These are phyloP conservation scores for Anguilla marmorata DNA, from an alignment of 2,797 vertebrate species.

Conservation along the genomic window DNA sequence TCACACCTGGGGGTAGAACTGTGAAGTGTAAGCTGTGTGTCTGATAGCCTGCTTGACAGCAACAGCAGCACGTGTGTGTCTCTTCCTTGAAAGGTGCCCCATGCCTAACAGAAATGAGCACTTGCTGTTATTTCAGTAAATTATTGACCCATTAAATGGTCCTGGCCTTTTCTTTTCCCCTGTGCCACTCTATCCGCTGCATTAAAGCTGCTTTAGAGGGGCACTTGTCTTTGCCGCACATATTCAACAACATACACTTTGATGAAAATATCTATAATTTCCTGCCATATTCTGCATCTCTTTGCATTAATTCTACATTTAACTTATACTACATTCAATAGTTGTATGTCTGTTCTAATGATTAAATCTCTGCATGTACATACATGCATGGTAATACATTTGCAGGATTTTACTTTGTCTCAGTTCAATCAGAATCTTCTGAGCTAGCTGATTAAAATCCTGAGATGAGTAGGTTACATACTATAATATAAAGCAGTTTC, in stretches of 20 bases:
- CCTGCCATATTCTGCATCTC: background rate
- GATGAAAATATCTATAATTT: background rate
- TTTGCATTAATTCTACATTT: background rate
- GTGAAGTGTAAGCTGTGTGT: background rate
- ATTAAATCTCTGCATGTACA: background rate
- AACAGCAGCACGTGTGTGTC: background rate
- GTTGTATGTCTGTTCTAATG: background rate
- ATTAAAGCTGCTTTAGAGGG: background rate
- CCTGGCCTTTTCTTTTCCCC: background rate
- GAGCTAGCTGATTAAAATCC: background rate
- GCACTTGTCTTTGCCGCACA: background rate
- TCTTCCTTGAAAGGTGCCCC: background rate
- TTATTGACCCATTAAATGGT: background rate
- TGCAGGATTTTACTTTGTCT: background rate
- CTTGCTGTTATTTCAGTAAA: background rate
- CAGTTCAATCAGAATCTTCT: background rate
- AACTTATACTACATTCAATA: background rate
- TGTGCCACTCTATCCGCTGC: background rate
- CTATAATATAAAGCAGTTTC: background rate
- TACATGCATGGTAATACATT: background rate
- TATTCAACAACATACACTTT: background rate
- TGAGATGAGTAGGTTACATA: background rate
- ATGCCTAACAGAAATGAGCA: background rate
- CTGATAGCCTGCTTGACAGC: background rate
- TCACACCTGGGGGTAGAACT: background rate